Percentiles rank a stretch among this genome's conserved stretches.
phyloP scores from a whole-genome alignment of 2,797 vertebrate genomes.

The Tachyglossus aculeatus region DNA sequence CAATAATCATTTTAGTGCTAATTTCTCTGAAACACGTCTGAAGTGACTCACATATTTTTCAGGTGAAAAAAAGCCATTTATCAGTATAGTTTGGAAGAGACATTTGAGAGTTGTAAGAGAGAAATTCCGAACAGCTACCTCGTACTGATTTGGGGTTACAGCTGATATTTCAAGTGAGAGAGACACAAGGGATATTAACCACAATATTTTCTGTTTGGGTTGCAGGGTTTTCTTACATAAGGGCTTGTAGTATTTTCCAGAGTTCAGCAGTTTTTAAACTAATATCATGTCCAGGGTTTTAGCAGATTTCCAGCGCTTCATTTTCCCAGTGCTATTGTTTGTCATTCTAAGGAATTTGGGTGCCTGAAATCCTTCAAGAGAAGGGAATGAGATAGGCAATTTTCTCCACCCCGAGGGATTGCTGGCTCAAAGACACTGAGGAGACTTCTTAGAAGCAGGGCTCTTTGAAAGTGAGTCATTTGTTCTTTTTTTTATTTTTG shows the following conservation, averaged over 20 bases:
- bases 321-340: constrained; percentile 48
- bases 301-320: constrained; percentile 56
- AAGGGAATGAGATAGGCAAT: background rate
- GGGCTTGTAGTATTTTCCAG: constrained; percentile 59
- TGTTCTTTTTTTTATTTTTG: background rate
- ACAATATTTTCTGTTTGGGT: constrained; percentile 71
- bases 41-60: no score
- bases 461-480: background rate
- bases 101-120: no score
- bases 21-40: no score
- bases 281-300: constrained; percentile 52
- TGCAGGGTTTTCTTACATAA: constrained; percentile 67
- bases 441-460: no score
- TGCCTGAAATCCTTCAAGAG: constrained; percentile 32
- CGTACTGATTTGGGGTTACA: constrained; percentile 42
- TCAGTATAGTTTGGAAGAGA: no score
- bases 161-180: constrained; percentile 39
- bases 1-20: no score
- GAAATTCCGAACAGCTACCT: background rate
- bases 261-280: constrained; percentile 65
- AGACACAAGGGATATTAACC: constrained; percentile 54
- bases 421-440: no score
- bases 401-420: background rate
- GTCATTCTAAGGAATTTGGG: constrained; percentile 45
- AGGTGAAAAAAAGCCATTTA: no score